Conservation (phyloP, 2,113 vertebrate species). For the Psittacara wagleri region DNA sequence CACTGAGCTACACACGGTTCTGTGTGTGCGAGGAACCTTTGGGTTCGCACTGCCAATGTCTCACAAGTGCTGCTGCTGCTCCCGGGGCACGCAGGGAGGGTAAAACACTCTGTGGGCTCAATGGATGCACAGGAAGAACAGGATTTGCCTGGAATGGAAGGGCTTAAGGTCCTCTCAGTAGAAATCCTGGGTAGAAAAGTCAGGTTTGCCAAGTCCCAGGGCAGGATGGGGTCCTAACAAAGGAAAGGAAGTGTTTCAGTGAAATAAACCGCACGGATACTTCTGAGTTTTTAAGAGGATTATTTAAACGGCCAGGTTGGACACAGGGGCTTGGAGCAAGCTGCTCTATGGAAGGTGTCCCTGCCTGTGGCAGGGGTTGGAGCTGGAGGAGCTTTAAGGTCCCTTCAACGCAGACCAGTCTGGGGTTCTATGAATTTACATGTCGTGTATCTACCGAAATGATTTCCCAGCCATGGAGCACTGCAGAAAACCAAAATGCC, state of each 20-base stretch:
- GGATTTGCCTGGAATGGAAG: not conserved
- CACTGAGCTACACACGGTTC: not conserved
- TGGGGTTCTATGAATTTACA: not conserved
- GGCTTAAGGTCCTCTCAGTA: not conserved
- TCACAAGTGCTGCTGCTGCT: not conserved
- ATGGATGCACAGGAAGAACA: accelerated
- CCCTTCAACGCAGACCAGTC: not conserved
- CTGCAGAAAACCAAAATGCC: not conserved
- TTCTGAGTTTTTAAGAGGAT: not conserved
- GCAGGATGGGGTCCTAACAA: not conserved
- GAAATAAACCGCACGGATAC: accelerated
- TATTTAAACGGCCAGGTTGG: not conserved
- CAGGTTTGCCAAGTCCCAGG: not conserved
- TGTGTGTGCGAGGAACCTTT: accelerated
- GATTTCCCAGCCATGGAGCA: not conserved
- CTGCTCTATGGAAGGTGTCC: not conserved
- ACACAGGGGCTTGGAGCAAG: not conserved
- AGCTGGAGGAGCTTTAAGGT: not conserved
- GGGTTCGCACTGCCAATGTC: not conserved
- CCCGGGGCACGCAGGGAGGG: accelerated
- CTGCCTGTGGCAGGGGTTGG: not conserved
- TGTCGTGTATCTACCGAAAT: not conserved
- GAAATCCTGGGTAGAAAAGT: not conserved
- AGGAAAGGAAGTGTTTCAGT: not conserved
- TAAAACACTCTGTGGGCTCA: accelerated